A percentile compares a stretch with the other conserved stretches of the same genome.
Evolutionary conservation across 1,140 invertebrate species (phyloP).

Genomic region (honey bee (Apis mellifera)): Amel_HAv3.1 CM009942.2:8148001-8148500

Average conservation of each 20-base stretch:
- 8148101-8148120: slow-evolving; percentile 33
- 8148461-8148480: too few relatives aligned
- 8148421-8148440: too few relatives aligned
- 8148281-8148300: neutral
- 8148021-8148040: neutral
- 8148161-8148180: slow-evolving; percentile 74
- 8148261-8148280: neutral
- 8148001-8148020: neutral
- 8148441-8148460: too few relatives aligned
- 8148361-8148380: too few relatives aligned
- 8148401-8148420: too few relatives aligned
- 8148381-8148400: too few relatives aligned
- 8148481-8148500: too few relatives aligned
- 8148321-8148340: too few relatives aligned
- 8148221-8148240: slow-evolving; percentile 37
- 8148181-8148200: slow-evolving; percentile 70
- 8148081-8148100: slow-evolving; percentile 13
- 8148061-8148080: neutral
- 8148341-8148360: too few relatives aligned
- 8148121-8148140: slow-evolving; percentile 70
- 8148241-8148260: slow-evolving; percentile 11
- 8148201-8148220: slow-evolving; percentile 58
- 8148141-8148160: slow-evolving; percentile 66
- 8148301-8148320: neutral
- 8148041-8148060: neutral